Evolutionary conservation across 1,140 invertebrate genomes (phyloP).

Genomic region (Gonatopus flavifemur): DNA sequence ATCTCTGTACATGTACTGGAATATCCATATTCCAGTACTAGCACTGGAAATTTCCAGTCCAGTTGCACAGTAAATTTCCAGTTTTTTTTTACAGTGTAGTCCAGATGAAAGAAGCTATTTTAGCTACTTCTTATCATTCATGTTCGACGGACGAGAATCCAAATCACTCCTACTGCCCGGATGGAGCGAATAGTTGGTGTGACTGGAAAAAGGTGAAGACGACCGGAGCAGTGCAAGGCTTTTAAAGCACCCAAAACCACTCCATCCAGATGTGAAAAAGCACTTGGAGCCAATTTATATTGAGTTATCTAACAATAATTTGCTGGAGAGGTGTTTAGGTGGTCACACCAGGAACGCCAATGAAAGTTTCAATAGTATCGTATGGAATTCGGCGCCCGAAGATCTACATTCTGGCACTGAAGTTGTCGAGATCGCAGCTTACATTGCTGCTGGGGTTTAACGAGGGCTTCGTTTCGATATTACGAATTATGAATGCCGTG

Average conservation of each 20-base stretch:
- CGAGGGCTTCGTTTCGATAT: background rate
- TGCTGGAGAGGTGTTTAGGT: background rate
- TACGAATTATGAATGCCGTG: background rate
- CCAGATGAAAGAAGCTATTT: slow-evolving; percentile 39
- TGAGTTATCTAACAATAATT: background rate
- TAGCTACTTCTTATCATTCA: slow-evolving; percentile 37
- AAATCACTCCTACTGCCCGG: slow-evolving; percentile 26
- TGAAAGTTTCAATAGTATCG: slow-evolving; percentile 3
- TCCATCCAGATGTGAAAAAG: background rate
- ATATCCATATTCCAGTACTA: too few species aligned
- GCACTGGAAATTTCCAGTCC: too few species aligned
- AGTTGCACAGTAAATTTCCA: too few species aligned
- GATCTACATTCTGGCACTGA: slow-evolving; percentile 12
- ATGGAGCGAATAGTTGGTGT: too few species aligned
- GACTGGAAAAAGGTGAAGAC: too few species aligned
- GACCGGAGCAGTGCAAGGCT: slow-evolving; percentile 15
- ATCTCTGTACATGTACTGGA: too few species aligned
- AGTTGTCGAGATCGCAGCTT: slow-evolving; percentile 17
- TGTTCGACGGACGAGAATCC: slow-evolving; percentile 29
- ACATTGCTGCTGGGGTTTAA: background rate
- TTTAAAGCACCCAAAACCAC: background rate
- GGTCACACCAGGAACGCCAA: background rate
- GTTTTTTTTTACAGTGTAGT: too few species aligned
- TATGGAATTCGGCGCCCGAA: slow-evolving; percentile 19
- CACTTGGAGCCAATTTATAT: background rate